These are phyloP conservation scores for Eurosta solidaginis DNA, from an alignment of 1,140 invertebrate species.

Conservation along the genomic window DNA sequence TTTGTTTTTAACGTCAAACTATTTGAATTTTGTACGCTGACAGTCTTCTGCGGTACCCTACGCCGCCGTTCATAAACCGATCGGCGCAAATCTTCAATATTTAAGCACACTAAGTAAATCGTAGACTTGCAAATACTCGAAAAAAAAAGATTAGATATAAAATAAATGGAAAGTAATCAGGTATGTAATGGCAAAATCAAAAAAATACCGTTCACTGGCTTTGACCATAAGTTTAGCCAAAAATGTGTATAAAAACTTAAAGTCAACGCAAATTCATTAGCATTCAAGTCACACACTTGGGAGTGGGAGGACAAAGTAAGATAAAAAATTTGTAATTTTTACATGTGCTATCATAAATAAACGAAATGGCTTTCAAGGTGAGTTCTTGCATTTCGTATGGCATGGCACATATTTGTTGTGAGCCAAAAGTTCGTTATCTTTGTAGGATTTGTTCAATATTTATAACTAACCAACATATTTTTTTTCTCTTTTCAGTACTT, in stretches of 20 bases:
- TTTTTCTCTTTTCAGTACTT: conserved; percentile 27
- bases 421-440: no score
- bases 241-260: conserved; percentile 57
- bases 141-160: conserved; percentile 17
- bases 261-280: conserved; percentile 45
- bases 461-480: neutral
- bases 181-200: neutral
- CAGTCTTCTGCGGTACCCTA: no score
- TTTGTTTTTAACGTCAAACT: no score
- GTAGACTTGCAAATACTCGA: neutral
- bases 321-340: conserved; percentile 22
- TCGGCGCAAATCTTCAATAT: no score
- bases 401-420: conserved; percentile 47
- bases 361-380: conserved; percentile 56
- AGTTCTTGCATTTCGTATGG: conserved; percentile 26
- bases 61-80: no score
- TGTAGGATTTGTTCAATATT: no score
- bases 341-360: neutral
- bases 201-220: neutral
- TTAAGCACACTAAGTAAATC: neutral
- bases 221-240: neutral
- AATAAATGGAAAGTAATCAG: neutral
- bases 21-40: no score
- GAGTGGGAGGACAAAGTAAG: conserved; percentile 47
- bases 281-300: conserved; percentile 52